These are phyloP conservation scores for Ptychoptera contaminata DNA, from an alignment of 2,888 invertebrate species.

Conservation along the genomic window DNA sequence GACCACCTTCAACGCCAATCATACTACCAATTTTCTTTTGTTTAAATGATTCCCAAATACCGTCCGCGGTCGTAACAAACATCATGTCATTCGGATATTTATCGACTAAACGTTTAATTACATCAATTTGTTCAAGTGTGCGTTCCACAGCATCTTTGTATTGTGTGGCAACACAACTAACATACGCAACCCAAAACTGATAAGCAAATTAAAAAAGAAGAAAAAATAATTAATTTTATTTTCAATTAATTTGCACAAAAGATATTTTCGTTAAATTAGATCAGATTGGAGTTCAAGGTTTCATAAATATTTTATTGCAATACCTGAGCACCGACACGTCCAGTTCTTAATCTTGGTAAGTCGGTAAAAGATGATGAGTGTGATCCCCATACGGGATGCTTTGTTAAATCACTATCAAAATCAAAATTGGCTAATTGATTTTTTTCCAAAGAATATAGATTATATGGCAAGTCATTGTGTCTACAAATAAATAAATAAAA, in stretches of 20 bases:
- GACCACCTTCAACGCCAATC: slow-evolving; percentile 45
- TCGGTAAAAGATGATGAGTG: slow-evolving; percentile 33
- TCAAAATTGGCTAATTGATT: slow-evolving; percentile 29
- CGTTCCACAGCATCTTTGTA: slow-evolving; percentile 38
- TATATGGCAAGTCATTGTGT: slow-evolving; percentile 35
- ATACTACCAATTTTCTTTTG: slow-evolving; percentile 38
- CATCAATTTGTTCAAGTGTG: slow-evolving; percentile 43
- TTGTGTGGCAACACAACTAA: slow-evolving; percentile 32
- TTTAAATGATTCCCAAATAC: slow-evolving; percentile 31
- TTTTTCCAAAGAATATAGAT: slow-evolving; percentile 24
- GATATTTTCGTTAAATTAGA: too few relatives aligned
- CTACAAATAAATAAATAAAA: slow-evolving; percentile 16
- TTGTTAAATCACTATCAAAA: slow-evolving; percentile 26
- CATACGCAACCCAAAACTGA: slow-evolving; percentile 45
- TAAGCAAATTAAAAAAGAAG: slow-evolving; percentile 10
- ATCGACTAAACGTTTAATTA: slow-evolving; percentile 36
- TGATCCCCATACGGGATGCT: slow-evolving; percentile 28
- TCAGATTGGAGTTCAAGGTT: background rate
- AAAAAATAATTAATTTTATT: background rate
- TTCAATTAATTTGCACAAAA: slow-evolving; percentile 2
- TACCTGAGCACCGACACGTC: slow-evolving; percentile 40
- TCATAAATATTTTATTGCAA: slow-evolving; percentile 3
- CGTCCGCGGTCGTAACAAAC: slow-evolving; percentile 26
- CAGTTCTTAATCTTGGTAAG: slow-evolving; percentile 32
- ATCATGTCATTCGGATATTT: slow-evolving; percentile 28